Conservation (phyloP, 1,140 invertebrate genomes). For the Euschistus heros region DNA sequence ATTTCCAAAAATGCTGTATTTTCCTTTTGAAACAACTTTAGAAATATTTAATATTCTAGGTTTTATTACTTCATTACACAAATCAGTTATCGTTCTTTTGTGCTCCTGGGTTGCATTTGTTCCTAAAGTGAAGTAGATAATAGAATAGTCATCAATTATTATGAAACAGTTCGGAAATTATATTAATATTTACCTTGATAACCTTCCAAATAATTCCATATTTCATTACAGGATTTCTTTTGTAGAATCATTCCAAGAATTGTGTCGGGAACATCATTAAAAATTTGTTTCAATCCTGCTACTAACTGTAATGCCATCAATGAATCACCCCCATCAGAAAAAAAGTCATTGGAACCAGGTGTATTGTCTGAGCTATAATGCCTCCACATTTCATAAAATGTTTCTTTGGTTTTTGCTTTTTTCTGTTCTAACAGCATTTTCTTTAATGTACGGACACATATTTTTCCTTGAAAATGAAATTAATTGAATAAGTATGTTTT, state of each 20-base stretch:
- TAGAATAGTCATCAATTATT: too few species aligned
- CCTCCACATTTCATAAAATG: conserved; percentile 1
- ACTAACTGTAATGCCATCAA: conserved; percentile 35
- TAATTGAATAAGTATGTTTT: conserved; percentile 23
- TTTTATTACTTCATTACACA: too few species aligned
- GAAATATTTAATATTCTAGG: too few species aligned
- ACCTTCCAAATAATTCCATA: not conserved
- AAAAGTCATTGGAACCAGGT: not conserved
- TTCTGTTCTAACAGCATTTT: not conserved
- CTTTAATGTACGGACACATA: conserved; percentile 7
- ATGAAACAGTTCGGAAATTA: too few species aligned
- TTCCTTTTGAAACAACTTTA: too few species aligned
- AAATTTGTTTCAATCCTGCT: conserved; percentile 31
- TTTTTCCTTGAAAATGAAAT: conserved; percentile 24
- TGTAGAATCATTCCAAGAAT: conserved; percentile 16
- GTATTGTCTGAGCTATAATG: not conserved
- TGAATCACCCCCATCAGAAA: conserved; percentile 37
- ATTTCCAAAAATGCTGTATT: too few species aligned
- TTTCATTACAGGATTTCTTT: not conserved
- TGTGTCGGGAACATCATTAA: conserved; percentile 18
- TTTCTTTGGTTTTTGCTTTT: not conserved
- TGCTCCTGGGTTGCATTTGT: too few species aligned
- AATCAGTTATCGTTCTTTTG: too few species aligned
- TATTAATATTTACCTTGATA: not conserved
- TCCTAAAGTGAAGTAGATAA: too few species aligned